Evolutionary conservation across 1,140 invertebrate genomes (phyloP).

Genomic region (Saccostrea glomerata): DNA sequence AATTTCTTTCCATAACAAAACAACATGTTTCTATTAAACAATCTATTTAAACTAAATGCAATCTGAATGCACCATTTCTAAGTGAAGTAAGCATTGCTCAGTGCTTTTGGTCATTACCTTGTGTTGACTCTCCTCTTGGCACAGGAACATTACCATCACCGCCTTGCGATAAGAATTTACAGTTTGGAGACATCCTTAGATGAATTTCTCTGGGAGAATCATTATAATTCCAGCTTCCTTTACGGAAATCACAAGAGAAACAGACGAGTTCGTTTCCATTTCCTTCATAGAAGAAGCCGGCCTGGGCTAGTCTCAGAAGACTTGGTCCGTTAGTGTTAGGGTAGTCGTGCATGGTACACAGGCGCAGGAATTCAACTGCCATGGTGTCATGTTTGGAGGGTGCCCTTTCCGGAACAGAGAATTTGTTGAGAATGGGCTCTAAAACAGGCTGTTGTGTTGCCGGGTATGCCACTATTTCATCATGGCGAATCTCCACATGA

Average conservation of each 20-base stretch:
- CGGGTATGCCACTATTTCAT: neutral
- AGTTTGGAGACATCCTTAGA: neutral
- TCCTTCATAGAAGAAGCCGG: conserved; percentile 32
- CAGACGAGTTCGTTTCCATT: conserved; percentile 21
- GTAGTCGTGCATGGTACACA: conserved; percentile 35
- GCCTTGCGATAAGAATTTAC: neutral
- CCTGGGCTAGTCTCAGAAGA: conserved; percentile 19
- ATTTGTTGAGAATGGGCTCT: neutral
- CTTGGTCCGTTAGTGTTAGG: neutral
- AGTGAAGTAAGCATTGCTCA: too few species aligned
- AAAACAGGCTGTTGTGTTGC: neutral
- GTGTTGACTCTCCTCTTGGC: neutral
- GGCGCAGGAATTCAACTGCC: conserved; percentile 19
- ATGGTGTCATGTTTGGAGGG: conserved; percentile 38
- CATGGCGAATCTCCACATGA: neutral
- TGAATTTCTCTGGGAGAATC: conserved; percentile 37
- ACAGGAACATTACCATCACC: conserved; percentile 25
- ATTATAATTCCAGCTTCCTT: neutral
- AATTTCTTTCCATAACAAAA: too few species aligned
- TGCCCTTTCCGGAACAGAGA: neutral
- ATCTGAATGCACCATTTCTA: too few species aligned
- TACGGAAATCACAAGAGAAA: conserved; percentile 19
- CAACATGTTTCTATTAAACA: too few species aligned
- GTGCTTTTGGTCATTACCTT: neutral
- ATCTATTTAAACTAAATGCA: too few species aligned